Conservation (phyloP, 2,113 vertebrate species). For the Colaptes auratus region DNA sequence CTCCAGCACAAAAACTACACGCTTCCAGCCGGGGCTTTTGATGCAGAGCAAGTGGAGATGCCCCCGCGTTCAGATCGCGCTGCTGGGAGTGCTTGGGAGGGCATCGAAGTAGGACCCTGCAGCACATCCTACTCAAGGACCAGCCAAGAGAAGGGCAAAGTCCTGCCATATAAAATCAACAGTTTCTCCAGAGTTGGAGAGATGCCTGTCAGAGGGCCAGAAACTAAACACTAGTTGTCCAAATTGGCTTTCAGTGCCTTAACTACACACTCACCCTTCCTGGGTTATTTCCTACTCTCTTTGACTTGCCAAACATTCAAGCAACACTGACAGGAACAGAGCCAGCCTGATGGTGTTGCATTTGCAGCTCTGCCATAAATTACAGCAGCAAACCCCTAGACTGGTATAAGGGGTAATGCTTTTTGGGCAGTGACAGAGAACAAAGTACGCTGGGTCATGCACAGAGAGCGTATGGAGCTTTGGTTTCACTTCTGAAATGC, state of each 20-base stretch:
- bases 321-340: not conserved
- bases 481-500: conserved; percentile 55
- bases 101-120: not conserved
- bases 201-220: conserved; percentile 8
- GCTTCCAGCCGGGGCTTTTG: not conserved
- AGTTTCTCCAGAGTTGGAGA: not conserved
- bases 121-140: not conserved
- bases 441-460: not conserved
- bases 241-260: conserved; percentile 8
- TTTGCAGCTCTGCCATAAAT: not conserved
- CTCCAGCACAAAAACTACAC: not conserved
- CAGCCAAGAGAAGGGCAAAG: not conserved
- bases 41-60: not conserved
- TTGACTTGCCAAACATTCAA: not conserved
- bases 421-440: not conserved
- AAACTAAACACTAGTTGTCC: not conserved
- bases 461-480: conserved; percentile 7
- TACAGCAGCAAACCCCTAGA: not conserved
- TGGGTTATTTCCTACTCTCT: conserved; percentile 3
- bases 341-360: not conserved
- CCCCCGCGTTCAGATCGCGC: fast-evolving
- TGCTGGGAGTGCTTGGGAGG: not conserved
- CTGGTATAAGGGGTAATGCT: not conserved
- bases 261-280: not conserved
- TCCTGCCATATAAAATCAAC: not conserved